phyloP scores from a whole-genome alignment of 1,140 invertebrate genomes.

The Platyura marginata region DNA sequence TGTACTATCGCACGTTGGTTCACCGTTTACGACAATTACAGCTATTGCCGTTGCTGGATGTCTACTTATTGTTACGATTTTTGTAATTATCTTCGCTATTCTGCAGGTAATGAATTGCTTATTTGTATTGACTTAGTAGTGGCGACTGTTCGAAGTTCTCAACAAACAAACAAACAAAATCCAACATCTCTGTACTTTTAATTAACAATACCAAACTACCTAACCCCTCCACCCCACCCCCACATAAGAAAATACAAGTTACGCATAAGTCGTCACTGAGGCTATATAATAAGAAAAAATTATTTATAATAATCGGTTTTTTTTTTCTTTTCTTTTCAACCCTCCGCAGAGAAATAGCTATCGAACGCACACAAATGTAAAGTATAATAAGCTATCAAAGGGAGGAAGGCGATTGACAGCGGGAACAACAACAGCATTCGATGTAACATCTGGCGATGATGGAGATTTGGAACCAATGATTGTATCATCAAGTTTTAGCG shows the following conservation, averaged over 20 bases:
- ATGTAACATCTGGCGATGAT: background rate
- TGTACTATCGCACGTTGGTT: conserved; percentile 11
- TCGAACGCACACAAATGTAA: background rate
- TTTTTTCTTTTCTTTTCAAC: background rate
- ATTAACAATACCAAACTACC: no score
- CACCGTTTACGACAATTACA: conserved; percentile 35
- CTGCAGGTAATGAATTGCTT: no score
- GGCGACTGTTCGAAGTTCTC: no score
- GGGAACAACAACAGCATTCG: background rate
- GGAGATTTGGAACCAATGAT: background rate
- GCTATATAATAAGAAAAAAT: no score
- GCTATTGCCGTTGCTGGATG: conserved; percentile 43
- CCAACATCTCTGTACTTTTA: no score
- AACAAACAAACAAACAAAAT: no score
- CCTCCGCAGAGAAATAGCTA: background rate
- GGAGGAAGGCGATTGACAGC: background rate
- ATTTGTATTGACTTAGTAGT: no score
- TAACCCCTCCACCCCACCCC: no score
- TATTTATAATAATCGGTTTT: background rate
- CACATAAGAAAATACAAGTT: no score
- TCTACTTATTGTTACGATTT: conserved; percentile 40
- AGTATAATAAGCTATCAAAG: background rate
- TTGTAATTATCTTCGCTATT: conserved; percentile 43
- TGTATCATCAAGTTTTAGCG: background rate
- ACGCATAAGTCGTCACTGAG: no score